Evolutionary conservation across 2,888 invertebrate species (phyloP), one percentile per base, ranked within the genome.

Genomic region (Drosophila limbata): DNA sequence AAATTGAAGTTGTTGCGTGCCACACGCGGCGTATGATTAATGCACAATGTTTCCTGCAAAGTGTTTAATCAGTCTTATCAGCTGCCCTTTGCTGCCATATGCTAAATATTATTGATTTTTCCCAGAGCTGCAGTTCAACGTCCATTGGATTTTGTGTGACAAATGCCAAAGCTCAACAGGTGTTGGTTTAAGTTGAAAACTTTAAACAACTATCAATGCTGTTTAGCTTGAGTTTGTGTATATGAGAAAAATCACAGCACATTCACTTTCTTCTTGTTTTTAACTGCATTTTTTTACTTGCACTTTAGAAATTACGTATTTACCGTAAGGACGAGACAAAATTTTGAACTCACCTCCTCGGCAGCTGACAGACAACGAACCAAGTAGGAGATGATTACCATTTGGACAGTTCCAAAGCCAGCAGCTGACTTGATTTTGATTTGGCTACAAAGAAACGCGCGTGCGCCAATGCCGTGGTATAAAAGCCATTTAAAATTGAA

Each of bases 1-100:
- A 69, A 64, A 62, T 25, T 45, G 19, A 40, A 69, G 57, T 33
- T 61, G n/a, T 68, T 67, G 79, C 87, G 79, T 86, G 75, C 48
- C 65, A 61, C 78, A 88, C 88, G 84, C 75, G 72, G 70, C 84
- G 75, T 75, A 73, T 88, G 87, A 75, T 81, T 81, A 88, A 87
- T 81, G 63, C 51, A 39, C 33, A 40, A 33, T 33, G 13, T n/a
- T 48, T 56, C 25, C 25, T 52, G 56, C 52, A 51, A 15, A 33
- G 51, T 17, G 55, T 21, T 35, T 50, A 62, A 67, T 68, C 73
- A 13, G 50, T 69, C 72, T 69, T 88, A 86, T 83, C 81, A 70
- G 67, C 33, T 15, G 25, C 60, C 19, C 21, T 40, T 25, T 4
- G 19, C 35, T 35, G 61, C 67, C 88, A 83, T 81, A 88, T 84